Conservation (phyloP, 2,113 vertebrate species). For the Chrysemys picta region DNA sequence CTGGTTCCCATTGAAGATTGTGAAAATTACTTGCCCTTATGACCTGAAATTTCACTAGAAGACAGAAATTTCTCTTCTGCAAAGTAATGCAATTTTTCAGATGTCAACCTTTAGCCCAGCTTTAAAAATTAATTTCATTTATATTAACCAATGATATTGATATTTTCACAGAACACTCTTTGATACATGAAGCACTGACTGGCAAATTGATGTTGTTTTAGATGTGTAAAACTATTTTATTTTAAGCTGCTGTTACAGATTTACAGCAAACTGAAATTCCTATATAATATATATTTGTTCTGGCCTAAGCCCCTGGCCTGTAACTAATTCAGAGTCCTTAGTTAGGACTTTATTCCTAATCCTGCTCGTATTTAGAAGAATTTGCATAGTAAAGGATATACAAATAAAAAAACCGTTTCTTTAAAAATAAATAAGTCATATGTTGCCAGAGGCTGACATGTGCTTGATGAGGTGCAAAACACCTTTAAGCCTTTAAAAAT, state of each 20-base stretch:
- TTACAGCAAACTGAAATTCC: constrained; percentile 83
- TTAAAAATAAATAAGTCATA: not conserved
- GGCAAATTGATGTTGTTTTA: constrained; percentile 82
- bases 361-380: constrained; percentile 45
- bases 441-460: not conserved
- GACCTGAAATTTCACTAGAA: constrained; percentile 91
- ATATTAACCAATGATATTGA: constrained; percentile 92
- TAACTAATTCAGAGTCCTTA: constrained; percentile 78
- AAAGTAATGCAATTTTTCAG: constrained; percentile 92
- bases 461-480: not conserved
- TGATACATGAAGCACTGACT: constrained; percentile 86
- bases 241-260: constrained; percentile 81
- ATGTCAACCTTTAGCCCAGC: constrained; percentile 90
- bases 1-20: constrained; percentile 88
- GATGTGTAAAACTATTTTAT: constrained; percentile 83
- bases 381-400: constrained; percentile 32
- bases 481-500: not conserved
- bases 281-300: constrained; percentile 80
- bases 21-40: constrained; percentile 90
- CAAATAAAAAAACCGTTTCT: constrained; percentile 43
- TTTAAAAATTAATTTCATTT: constrained; percentile 94
- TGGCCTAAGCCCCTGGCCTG: constrained; percentile 51
- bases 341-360: constrained; percentile 58
- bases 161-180: constrained; percentile 86
- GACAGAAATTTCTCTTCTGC: constrained; percentile 89